Evolutionary conservation across 2,113 vertebrate species (phyloP).

Genomic region (Protobothrops mucrosquamatus): DNA sequence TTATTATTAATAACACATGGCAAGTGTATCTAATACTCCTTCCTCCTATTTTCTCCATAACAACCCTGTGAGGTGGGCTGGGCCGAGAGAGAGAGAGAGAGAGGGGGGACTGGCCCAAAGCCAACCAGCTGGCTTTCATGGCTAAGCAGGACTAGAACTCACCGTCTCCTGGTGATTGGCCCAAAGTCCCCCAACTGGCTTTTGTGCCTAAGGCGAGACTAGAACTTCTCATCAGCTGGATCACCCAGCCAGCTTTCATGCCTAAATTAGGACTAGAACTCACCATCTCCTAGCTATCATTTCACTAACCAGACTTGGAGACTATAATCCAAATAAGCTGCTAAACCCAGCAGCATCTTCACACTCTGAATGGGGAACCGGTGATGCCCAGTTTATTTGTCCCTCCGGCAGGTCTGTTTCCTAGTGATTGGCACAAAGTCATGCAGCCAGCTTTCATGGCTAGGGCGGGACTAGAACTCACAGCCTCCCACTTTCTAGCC

Average conservation of each 20-base stretch:
- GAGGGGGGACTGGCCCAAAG: not conserved
- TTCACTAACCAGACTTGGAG: no score
- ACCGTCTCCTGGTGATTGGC: no score
- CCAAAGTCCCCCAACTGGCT: no score
- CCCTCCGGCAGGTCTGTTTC: fast-evolving
- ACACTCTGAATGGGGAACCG: no score
- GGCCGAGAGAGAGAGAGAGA: not conserved
- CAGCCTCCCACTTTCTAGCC: not conserved
- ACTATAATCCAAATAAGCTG: no score
- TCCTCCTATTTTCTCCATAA: not conserved
- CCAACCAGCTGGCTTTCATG: not conserved
- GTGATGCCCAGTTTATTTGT: no score
- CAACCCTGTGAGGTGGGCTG: not conserved
- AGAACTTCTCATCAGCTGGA: no score
- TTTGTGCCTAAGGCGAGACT: no score
- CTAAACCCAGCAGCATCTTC: no score
- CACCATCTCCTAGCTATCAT: no score
- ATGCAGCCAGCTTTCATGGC: not conserved
- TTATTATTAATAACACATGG: not conserved
- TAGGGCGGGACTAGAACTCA: not conserved
- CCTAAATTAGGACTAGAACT: not conserved
- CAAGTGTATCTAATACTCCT: not conserved
- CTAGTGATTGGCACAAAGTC: no score
- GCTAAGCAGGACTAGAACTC: not conserved
- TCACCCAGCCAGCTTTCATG: not conserved